Evolutionary conservation across 1,140 invertebrate genomes (phyloP), one percentile per base, ranked within the genome.

Genomic region (Camponotus vicinus): DNA sequence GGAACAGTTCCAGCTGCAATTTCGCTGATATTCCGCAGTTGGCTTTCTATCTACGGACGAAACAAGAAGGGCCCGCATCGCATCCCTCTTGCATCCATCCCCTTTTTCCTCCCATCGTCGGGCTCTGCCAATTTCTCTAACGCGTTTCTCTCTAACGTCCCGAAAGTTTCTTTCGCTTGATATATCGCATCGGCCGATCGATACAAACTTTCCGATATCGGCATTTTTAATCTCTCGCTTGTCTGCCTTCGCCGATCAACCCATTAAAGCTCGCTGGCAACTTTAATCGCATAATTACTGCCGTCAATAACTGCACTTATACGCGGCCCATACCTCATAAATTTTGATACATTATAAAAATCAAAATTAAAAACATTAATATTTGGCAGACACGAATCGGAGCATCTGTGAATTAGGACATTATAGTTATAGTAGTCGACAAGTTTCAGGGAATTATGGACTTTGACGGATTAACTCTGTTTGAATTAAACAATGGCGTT

Each of bases 361-460:
- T 52, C 15, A 18, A 52, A 52, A 2, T 52, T 15, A 15, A 18
- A 52, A 52, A 18, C 0, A 57, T 67, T 69, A 27, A n/a, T 69
- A 21, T 40, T 18, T 37, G n/a, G n/a, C 4, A 7, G 27, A 37
- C 8, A 6, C 21, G n/a, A 49, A 21, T 55, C 13, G 11, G 7
- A 52, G 42, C 5, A 37, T 2, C n/a, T 27, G 6, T 40, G 4
- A 80, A 15, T 70, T 11, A 42, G 34, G 15, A 59, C 7, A 32
- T 27, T 6, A 7, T 34, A 37, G 32, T 13, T 52, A 27, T 27
- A 27, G 27, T 66, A 42, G 42, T 78, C 45, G 13, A 55, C 34
- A 79, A 80, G 45, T 80, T 64, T 80, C 78, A n/a, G 37, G 21
- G 21, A 32, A 80, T 70, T 80, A 42, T 0, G 15, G 13, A 21